phyloP scores from a whole-genome alignment of 1,140 invertebrate species.

The Halictus rubicundus region DNA sequence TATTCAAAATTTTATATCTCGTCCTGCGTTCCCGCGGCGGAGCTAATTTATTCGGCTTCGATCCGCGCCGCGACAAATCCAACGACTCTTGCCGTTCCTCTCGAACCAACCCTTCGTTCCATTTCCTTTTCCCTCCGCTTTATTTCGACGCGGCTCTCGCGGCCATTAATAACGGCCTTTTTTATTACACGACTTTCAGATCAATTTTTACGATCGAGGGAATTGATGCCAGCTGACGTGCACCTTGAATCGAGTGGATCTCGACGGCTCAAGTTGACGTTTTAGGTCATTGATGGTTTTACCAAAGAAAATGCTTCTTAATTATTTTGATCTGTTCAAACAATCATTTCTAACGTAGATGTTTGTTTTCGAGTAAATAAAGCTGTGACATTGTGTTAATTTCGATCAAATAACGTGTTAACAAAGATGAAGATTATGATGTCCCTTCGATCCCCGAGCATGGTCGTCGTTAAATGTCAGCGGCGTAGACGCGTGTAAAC shows the following conservation, averaged over 20 bases:
- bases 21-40: constrained; percentile 61
- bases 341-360: too few species aligned
- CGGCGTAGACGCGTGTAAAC: constrained; percentile 60
- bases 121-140: neutral
- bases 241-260: neutral
- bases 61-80: constrained; percentile 75
- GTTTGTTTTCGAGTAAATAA: too few species aligned
- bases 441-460: neutral
- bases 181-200: constrained; percentile 37
- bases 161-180: constrained; percentile 51
- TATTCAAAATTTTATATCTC: constrained; percentile 94
- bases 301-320: too few species aligned
- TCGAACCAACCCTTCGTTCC: neutral
- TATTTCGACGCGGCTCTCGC: constrained; percentile 15
- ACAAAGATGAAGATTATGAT: too few species aligned
- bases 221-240: constrained; percentile 42
- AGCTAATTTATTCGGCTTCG: constrained; percentile 81
- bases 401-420: too few species aligned
- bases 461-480: constrained; percentile 1
- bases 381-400: too few species aligned
- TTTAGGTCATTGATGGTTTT: too few species aligned
- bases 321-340: too few species aligned
- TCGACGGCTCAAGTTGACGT: neutral
- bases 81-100: constrained; percentile 55
- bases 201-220: constrained; percentile 30